These are phyloP conservation scores for Prunella himalayana DNA, from an alignment of 2,113 vertebrate genomes.

Conservation along the genomic window DNA sequence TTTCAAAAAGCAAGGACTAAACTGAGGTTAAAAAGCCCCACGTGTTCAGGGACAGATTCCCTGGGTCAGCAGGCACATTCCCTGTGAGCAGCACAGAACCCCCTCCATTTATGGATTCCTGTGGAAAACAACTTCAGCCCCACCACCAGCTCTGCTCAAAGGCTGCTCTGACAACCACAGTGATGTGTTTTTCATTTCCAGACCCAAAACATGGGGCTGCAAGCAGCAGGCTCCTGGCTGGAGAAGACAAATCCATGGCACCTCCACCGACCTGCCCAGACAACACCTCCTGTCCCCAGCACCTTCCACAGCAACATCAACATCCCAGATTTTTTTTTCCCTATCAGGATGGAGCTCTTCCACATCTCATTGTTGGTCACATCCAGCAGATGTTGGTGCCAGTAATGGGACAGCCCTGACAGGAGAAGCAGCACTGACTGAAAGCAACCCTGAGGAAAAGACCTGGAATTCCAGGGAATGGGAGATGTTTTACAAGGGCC, in stretches of 20 bases:
- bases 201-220: neutral
- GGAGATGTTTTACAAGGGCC: neutral
- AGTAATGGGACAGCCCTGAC: neutral
- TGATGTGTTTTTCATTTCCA: neutral
- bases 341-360: neutral
- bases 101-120: neutral
- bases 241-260: neutral
- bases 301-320: neutral
- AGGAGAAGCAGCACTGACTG: neutral
- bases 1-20: neutral
- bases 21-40: neutral
- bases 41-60: fast-evolving
- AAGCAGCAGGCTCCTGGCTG: neutral
- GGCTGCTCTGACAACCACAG: neutral
- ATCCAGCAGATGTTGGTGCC: neutral
- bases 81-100: neutral
- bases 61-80: neutral
- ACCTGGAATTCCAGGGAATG: neutral
- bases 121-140: neutral
- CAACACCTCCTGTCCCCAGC: neutral
- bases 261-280: neutral
- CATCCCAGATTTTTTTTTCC: neutral
- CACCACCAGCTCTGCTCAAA: neutral
- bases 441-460: neutral
- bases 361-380: fast-evolving